Percentiles rank a stretch among this genome's conserved stretches.
Conservation (phyloP, 2,797 vertebrate genomes). For the Zonotrichia albicollis region DNA sequence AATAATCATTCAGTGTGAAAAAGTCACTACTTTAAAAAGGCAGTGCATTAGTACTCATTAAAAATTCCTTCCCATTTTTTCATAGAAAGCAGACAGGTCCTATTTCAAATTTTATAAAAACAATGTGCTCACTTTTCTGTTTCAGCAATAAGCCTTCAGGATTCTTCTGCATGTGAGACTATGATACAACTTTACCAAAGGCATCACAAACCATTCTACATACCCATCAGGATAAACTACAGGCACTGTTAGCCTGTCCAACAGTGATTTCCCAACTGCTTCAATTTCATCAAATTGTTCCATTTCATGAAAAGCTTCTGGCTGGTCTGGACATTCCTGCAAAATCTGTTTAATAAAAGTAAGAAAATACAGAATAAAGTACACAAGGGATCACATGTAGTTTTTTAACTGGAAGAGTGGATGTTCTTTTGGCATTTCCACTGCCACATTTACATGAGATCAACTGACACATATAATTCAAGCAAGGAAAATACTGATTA, state of each 20-base stretch:
- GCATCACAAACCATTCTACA: slow-evolving; percentile 33
- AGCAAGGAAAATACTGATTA: neutral
- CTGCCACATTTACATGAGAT: neutral
- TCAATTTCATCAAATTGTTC: slow-evolving; percentile 92
- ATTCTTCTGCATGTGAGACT: neutral
- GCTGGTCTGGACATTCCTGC: slow-evolving; percentile 80
- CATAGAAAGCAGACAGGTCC: neutral
- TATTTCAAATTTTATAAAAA: neutral
- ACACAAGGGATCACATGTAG: neutral
- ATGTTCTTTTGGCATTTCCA: neutral
- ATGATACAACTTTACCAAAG: neutral
- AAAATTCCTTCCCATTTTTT: neutral
- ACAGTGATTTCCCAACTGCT: slow-evolving; percentile 88
- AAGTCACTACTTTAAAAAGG: neutral
- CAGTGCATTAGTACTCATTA: neutral
- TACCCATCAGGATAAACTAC: slow-evolving; percentile 98
- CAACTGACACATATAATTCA: neutral
- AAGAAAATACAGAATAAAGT: neutral
- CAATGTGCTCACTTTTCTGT: neutral
- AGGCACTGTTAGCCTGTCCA: slow-evolving; percentile 92
- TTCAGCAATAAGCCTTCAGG: neutral
- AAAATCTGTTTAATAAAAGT: slow-evolving; percentile 76
- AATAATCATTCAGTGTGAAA: neutral
- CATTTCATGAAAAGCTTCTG: slow-evolving; percentile 78
- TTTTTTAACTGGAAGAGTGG: neutral